Conservation (phyloP, 2,797 vertebrate genomes). For the Falco naumanni region DNA sequence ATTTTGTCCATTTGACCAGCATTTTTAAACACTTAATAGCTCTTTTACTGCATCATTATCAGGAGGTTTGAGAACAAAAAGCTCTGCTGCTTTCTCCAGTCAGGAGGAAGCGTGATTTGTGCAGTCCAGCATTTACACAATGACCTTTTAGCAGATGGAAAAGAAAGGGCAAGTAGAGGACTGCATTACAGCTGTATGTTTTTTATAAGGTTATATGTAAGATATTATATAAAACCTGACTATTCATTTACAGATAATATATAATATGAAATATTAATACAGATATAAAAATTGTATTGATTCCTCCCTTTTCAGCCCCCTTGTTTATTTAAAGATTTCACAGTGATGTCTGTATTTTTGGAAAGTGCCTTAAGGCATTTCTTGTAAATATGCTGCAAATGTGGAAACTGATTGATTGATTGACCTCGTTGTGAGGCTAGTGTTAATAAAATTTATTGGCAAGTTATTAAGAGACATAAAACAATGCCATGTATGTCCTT, state of each 20-base stretch:
- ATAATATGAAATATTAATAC: neutral
- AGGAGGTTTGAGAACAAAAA: neutral
- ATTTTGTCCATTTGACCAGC: neutral
- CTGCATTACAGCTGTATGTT: neutral
- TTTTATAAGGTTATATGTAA: neutral
- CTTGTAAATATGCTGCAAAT: conserved; percentile 55
- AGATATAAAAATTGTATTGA: neutral
- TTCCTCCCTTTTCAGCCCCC: neutral
- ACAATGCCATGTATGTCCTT: neutral
- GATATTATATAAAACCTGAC: neutral
- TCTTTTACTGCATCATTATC: neutral
- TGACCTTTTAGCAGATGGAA: neutral
- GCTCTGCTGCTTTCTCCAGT: neutral
- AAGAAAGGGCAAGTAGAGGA: neutral
- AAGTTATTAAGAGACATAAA: conserved; percentile 50
- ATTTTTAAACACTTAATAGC: neutral
- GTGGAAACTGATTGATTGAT: conserved; percentile 64
- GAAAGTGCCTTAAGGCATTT: conserved; percentile 57
- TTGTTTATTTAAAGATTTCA: conserved; percentile 27
- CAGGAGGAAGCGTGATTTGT: neutral
- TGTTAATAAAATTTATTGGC: conserved; percentile 55
- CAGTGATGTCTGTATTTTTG: conserved; percentile 40
- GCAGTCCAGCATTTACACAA: neutral
- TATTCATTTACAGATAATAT: neutral
- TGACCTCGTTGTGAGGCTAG: conserved; percentile 33